These are phyloP conservation scores for Herpailurus yagouaroundi DNA, from an alignment of 2,113 vertebrate genomes.

Conservation along the genomic window DNA sequence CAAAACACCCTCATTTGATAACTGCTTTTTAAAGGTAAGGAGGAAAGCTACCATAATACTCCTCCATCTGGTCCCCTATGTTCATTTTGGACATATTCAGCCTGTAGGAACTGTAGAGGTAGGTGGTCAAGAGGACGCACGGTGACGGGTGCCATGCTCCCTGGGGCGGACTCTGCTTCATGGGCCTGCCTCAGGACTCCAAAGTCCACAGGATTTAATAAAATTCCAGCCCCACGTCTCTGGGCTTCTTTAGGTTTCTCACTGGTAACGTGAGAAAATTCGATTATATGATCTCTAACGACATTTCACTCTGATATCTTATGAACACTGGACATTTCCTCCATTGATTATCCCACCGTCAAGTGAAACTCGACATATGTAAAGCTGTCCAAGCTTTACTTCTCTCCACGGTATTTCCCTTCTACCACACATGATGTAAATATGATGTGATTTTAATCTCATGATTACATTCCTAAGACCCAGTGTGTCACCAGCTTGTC, in stretches of 20 bases:
- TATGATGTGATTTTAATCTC: background rate
- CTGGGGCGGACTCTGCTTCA: fast-evolving
- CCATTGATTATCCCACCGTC: background rate
- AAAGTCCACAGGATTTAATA: background rate
- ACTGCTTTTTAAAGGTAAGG: background rate
- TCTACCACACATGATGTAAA: background rate
- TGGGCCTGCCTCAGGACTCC: background rate
- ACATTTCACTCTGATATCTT: background rate
- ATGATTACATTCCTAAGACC: background rate
- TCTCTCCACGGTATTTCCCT: background rate
- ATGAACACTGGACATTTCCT: background rate
- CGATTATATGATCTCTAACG: background rate
- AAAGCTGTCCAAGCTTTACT: background rate
- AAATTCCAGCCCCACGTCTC: background rate
- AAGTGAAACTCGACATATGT: background rate
- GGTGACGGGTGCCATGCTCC: background rate
- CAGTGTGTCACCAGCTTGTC: background rate
- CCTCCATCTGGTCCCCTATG: background rate
- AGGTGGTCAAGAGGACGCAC: background rate
- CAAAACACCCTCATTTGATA: background rate
- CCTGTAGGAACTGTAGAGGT: background rate
- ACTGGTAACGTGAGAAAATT: background rate
- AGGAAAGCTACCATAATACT: background rate
- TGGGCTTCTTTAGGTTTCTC: background rate
- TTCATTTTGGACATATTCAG: background rate